Conservation (phyloP, 2,113 vertebrate genomes). For the Prolemur simus region DNA sequence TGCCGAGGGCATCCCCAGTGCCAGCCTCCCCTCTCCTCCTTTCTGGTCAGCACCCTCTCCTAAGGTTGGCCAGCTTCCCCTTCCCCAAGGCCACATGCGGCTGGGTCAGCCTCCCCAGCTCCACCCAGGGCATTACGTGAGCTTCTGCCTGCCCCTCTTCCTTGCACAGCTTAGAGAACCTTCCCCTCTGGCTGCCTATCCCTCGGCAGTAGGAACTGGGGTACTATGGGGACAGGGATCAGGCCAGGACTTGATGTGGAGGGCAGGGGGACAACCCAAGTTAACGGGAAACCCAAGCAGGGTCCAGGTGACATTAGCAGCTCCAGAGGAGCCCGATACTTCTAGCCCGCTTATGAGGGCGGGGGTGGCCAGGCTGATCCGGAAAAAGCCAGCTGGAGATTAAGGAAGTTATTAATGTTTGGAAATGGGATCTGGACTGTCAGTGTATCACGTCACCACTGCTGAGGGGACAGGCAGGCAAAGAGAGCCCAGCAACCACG, state of each 20-base stretch:
- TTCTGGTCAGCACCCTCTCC: not conserved
- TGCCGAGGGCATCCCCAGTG: not conserved
- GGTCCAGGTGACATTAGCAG: not conserved
- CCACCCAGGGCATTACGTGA: not conserved
- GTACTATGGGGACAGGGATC: not conserved
- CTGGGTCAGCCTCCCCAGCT: not conserved
- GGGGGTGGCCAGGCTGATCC: constrained; percentile 21
- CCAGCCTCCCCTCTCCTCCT: not conserved
- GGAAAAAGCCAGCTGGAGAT: constrained; percentile 65
- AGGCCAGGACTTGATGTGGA: not conserved
- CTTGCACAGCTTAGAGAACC: not conserved
- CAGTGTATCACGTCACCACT: not conserved
- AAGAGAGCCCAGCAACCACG: not conserved
- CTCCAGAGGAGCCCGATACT: not conserved
- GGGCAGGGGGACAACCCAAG: not conserved
- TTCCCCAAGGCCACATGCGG: not conserved
- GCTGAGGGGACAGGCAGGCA: constrained; percentile 34
- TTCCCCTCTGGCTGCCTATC: not conserved
- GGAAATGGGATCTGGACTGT: constrained; percentile 70
- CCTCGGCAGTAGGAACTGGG: not conserved
- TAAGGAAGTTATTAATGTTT: constrained; percentile 74
- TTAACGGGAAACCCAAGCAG: not conserved
- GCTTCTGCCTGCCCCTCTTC: not conserved
- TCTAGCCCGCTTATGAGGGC: not conserved
- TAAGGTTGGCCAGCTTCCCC: not conserved